Base-by-base conservation (phyloP, 2,113 vertebrate species). In the Ornithorhynchus anatinus region DNA sequence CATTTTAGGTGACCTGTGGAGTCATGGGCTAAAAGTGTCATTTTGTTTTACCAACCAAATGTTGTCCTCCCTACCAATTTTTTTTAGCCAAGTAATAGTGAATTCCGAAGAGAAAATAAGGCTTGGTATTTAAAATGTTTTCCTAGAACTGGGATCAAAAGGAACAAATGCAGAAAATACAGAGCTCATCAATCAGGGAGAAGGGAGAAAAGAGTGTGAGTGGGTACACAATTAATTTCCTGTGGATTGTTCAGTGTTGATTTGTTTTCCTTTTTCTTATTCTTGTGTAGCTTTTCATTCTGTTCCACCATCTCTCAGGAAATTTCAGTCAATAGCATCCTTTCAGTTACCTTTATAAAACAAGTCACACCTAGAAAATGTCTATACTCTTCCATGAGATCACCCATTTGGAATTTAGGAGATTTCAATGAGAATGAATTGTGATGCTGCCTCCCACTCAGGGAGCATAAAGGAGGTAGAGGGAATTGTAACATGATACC, bases 361-460 rank as follows among this genome's bases (percentile, higher is more conserved):
- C 70, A 42, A 72, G 65, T 80, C 80, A 77, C 45, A 59, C 5
- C 3, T 12, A 79, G 78, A 73, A 84, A 82, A 87, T 48, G 56
- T 36, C 39, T 60, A 80, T 10, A 51, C 50, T 53, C 16, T 35
- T 61, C 36, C 44, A 77, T 86, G 56, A 58, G 29, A 53, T 54
- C 19, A 77, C 69, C 48, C 14, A 33, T 53, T 82, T 70, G 71
- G 50, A 82, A 61, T 82, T 86, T 79, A 84, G 53, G 70, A 75
- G n/a, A 62, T 20, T 81, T 86, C 39, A 81, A 77, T 85, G 59
- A 77, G 76, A 50, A 29, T 50, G n/a, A n/a, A n/a, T n/a, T n/a
- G n/a, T n/a, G n/a, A n/a, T n/a, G n/a, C n/a, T n/a, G n/a, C n/a
- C n/a, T n/a, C n/a, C n/a, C n/a, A n/a, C n/a, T n/a, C n/a, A n/a